Evolutionary conservation across 2,888 invertebrate species (phyloP), one percentile per base, ranked within the genome.

Genomic region (Eupithecia dodoneata): DNA sequence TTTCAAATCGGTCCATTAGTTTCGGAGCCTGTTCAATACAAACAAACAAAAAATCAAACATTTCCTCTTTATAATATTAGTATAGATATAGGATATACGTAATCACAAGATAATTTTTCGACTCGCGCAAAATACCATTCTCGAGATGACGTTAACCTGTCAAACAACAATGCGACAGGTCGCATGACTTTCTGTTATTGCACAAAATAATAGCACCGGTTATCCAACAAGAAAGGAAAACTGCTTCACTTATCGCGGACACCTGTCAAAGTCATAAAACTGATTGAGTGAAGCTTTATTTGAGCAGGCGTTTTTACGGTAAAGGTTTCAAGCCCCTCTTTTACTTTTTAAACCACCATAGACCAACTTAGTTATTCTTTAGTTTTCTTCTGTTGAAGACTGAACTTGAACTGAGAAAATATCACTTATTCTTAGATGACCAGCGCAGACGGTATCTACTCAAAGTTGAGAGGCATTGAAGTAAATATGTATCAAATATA

Each of bases 141-240:
- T 83, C 87, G 77, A 80, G 81, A 77, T 82, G 83, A 89, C 83
- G 88, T 81, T 87, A 90, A 88, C 84, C 83, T 87, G 88, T 87
- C 88, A 88, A 77, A 86, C 83, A 84, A 91, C 90, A 91, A 91
- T 90, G 83, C 86, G 89, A 90, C 89, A 88, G 80, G 77, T 81
- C 81, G 83, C 75, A 63, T 84, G 83, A 78, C 89, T 91, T 90
- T 90, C 90, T 88, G 79, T 79, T 74, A 59, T 74, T 78, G 67
- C 75, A 65, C 74, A 76, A 74, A 76, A 69, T 79, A 83, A 85
- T 81, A 81, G 76, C 79, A 82, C 73, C 41, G n/a, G 75, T 82
- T 80, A 79, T 79, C 55, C 75, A 80, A 80, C 77, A 72, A 65
- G 49, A 71, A 76, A 74, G 74, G 65, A 65, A 79, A 78, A 77